These are phyloP conservation scores for Acanthosepion pharaonis DNA, from an alignment of 2,888 invertebrate genomes.

Conservation along the genomic window DNA sequence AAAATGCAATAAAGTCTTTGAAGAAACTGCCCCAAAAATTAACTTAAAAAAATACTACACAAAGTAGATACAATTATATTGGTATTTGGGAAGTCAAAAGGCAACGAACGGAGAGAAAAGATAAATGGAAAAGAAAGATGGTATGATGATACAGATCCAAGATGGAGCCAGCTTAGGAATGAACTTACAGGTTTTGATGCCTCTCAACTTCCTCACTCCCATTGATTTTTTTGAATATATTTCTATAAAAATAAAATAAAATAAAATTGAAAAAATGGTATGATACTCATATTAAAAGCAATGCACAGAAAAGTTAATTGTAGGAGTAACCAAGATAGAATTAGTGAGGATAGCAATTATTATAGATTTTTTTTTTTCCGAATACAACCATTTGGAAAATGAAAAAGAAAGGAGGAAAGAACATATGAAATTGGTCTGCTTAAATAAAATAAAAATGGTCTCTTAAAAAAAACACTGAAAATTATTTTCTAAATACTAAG, in stretches of 20 bases:
- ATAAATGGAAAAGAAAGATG: conserved; percentile 24
- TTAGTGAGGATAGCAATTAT: neutral
- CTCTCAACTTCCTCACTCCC: conserved; percentile 47
- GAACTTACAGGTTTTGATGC: conserved; percentile 46
- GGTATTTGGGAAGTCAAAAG: neutral
- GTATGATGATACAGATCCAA: neutral
- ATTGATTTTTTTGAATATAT: conserved; percentile 47
- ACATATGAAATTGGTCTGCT: neutral
- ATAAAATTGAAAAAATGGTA: conserved; percentile 33
- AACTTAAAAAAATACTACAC: neutral
- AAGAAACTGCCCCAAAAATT: neutral
- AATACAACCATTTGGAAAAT: neutral
- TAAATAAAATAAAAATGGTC: neutral
- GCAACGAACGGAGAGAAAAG: neutral
- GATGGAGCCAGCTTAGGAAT: conserved; percentile 40
- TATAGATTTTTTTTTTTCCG: neutral
- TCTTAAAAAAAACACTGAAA: neutral
- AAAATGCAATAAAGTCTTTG: neutral
- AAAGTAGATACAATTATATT: neutral
- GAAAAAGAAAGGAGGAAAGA: neutral
- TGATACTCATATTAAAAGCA: conserved; percentile 36
- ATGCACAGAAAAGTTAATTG: neutral
- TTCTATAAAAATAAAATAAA: conserved; percentile 38
- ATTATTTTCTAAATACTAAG: neutral
- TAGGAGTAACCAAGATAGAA: neutral